Evolutionary conservation across 1,140 invertebrate species (phyloP).

Genomic region (Zaprionus tsacasi): DNA sequence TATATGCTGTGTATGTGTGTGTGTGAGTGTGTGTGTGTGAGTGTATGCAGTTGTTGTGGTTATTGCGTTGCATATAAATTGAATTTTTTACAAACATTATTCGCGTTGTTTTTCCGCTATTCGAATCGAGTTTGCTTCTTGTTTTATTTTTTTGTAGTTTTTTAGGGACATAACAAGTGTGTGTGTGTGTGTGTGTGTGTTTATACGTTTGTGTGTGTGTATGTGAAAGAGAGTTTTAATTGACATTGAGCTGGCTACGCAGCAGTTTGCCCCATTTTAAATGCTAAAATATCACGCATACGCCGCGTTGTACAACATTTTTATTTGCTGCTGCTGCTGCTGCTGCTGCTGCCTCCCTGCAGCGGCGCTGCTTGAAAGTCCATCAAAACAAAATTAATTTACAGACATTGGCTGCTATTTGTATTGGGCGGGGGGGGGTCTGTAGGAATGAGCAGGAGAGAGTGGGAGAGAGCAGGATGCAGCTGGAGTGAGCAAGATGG

Average conservation of each 20-base stretch:
- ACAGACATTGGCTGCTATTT: slow-evolving; percentile 50
- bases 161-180: slow-evolving; percentile 15
- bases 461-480: no score
- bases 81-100: slow-evolving; percentile 76
- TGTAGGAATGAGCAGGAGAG: no score
- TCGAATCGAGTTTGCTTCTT: slow-evolving; percentile 8
- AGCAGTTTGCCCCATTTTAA: slow-evolving; percentile 48
- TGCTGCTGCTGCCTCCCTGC: background rate
- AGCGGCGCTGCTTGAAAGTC: slow-evolving; percentile 60
- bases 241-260: slow-evolving; percentile 51
- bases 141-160: slow-evolving; percentile 12
- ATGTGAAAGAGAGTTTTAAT: slow-evolving; percentile 58
- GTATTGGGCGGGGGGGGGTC: slow-evolving; percentile 21
- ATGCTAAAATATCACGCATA: slow-evolving; percentile 64
- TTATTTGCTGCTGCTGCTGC: slow-evolving; percentile 33
- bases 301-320: slow-evolving; percentile 32
- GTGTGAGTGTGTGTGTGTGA: slow-evolving; percentile 17
- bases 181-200: background rate
- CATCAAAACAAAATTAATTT: slow-evolving; percentile 82
- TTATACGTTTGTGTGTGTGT: background rate
- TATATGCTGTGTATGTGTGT: slow-evolving; percentile 13
- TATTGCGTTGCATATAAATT: slow-evolving; percentile 76
- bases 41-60: slow-evolving; percentile 47
- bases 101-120: slow-evolving; percentile 54
- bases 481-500: background rate